Percentiles rank a stretch among this genome's conserved stretches.
These are phyloP conservation scores for Gobio gobio DNA, from an alignment of 2,113 vertebrate species.

Conservation along the genomic window DNA sequence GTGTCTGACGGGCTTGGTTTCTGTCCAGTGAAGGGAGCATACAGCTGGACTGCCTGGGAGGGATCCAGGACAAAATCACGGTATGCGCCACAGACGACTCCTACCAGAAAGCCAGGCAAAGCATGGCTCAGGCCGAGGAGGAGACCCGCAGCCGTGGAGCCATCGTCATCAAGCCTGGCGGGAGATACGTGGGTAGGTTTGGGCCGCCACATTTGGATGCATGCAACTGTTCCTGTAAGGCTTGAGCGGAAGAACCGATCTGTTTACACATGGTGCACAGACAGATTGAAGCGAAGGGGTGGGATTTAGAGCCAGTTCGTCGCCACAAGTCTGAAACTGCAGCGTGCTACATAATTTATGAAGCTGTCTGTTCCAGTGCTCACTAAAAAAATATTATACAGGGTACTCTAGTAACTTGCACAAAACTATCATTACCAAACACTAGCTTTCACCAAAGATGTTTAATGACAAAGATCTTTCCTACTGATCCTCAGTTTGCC, in stretches of 20 bases:
- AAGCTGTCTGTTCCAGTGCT: neutral
- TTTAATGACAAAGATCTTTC: neutral
- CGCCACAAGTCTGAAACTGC: slow-evolving; percentile 35
- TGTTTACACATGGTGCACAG: neutral
- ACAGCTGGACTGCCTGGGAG: slow-evolving; percentile 93
- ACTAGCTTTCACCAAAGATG: neutral
- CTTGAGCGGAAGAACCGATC: neutral
- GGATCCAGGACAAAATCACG: slow-evolving; percentile 97
- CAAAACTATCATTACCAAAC: neutral
- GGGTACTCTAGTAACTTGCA: neutral
- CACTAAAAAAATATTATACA: slow-evolving; percentile 6
- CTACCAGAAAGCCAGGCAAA: slow-evolving; percentile 95
- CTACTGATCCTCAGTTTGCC: neutral
- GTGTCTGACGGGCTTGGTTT: neutral
- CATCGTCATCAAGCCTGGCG: slow-evolving; percentile 96
- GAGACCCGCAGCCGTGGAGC: slow-evolving; percentile 92
- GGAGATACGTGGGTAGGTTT: slow-evolving; percentile 88
- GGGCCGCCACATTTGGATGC: slow-evolving; percentile 41
- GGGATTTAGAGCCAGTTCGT: neutral
- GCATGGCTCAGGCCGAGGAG: slow-evolving; percentile 95
- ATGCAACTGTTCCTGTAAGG: too few species aligned
- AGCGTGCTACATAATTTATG: slow-evolving; percentile 28
- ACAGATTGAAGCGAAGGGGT: neutral
- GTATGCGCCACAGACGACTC: slow-evolving; percentile 97
- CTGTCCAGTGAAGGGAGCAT: slow-evolving; percentile 85